Conservation (phyloP, 2,797 vertebrate genomes). For the Ctenochaetus hawaiiensis region DNA sequence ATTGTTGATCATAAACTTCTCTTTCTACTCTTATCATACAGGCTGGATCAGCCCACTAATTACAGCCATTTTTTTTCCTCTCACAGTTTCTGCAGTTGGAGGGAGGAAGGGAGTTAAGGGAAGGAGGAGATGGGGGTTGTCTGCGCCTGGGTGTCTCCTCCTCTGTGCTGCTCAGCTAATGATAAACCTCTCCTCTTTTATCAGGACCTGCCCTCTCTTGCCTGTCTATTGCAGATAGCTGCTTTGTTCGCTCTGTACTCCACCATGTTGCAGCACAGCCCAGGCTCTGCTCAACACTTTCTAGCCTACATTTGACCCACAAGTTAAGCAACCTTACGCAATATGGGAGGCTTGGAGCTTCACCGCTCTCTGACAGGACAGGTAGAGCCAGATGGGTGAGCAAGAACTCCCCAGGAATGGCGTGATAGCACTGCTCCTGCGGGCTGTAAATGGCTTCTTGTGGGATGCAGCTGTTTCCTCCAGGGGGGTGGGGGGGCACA, state of each 20-base stretch:
- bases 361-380: slow-evolving; percentile 53
- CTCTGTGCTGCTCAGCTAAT: slow-evolving; percentile 73
- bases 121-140: slow-evolving; percentile 46
- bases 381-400: slow-evolving; percentile 72
- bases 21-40: slow-evolving; percentile 51
- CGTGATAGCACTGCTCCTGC: slow-evolving; percentile 61
- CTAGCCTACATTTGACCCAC: slow-evolving; percentile 55
- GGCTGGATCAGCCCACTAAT: slow-evolving; percentile 64
- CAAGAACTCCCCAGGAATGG: slow-evolving; percentile 53
- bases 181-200: slow-evolving; percentile 82
- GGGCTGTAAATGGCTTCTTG: slow-evolving; percentile 75
- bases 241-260: slow-evolving; percentile 60
- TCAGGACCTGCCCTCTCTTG: slow-evolving; percentile 74
- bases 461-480: slow-evolving; percentile 80
- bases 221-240: slow-evolving; percentile 79
- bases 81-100: slow-evolving; percentile 56
- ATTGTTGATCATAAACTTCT: slow-evolving; percentile 47
- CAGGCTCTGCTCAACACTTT: slow-evolving; percentile 25
- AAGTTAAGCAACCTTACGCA: slow-evolving; percentile 32
- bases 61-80: slow-evolving; percentile 51
- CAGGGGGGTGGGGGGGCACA: slow-evolving; percentile 23
- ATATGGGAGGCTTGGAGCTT: slow-evolving; percentile 38
- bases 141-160: slow-evolving; percentile 75
- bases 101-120: slow-evolving; percentile 40
- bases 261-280: slow-evolving; percentile 28